Evolutionary conservation across 2,888 invertebrate genomes (phyloP), one percentile per base, ranked within the genome.

Genomic region (Latheticus oryzae): DNA sequence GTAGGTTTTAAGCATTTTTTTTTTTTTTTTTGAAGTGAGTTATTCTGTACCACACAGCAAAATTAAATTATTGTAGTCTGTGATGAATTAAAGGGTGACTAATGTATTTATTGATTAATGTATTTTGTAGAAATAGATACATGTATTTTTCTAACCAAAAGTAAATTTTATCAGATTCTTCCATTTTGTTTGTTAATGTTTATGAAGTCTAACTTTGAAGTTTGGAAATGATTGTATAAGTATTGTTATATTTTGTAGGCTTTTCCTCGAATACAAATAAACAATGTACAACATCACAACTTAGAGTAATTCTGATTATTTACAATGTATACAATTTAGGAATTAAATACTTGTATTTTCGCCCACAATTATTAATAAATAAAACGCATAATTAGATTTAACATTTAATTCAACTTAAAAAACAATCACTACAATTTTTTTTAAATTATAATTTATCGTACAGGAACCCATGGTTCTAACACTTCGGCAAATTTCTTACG

Each of bases 391-490:
- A 53, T 26, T 38, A 32, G 3, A 28, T 8, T 11, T 32, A 13
- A 4, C 21, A 21, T 12, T 33, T 33, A 33, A 33, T 16, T 3
- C 35, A 5, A 17, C 8, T 17, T 35, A 15, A 5, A 35, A 16
- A 5, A 8, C n/a, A 35, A 35, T 7, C 8, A 24, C 30, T 33
- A 33, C 23, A 28, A 51, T 51, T 53, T 43, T 35, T n/a, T 35
- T 45, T 42, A 50, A 45, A 23, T 19, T 33, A 51, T 40, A 52
- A 33, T 68, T 79, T 83, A 89, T 76, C 89, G 87, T 66, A 88
- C 79, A 61, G 89, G 89, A 35, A 81, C 75, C 89, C 89, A 90
- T 4, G 79, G 78, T 62, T 85, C 83, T 21, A 89, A 71, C 23
- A 87, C 76, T 5, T 89, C 87, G 5, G 75, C 82, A 73, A 81